Conservation (phyloP, 1,140 invertebrate genomes). For the Orchestia grillus region DNA sequence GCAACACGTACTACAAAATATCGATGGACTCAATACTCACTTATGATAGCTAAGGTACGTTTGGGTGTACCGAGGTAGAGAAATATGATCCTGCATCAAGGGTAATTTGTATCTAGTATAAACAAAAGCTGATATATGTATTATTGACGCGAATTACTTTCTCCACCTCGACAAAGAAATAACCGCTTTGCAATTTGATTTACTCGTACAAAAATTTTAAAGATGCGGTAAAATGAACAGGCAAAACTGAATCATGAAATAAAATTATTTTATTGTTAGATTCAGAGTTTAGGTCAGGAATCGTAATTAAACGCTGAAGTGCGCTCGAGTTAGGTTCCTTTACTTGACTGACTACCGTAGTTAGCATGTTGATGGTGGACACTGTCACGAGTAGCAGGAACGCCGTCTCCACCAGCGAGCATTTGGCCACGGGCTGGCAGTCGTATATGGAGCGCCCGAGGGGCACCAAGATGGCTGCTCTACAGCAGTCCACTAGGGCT, state of each 20-base stretch:
- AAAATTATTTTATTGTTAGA: neutral
- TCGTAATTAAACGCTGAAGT: slow-evolving; percentile 40
- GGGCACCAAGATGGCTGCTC: slow-evolving; percentile 84
- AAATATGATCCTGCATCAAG: neutral
- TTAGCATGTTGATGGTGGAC: slow-evolving; percentile 91
- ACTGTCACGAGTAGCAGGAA: slow-evolving; percentile 90
- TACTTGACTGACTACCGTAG: slow-evolving; percentile 74
- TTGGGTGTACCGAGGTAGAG: neutral
- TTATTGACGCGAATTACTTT: neutral
- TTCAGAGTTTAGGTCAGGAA: slow-evolving; percentile 3
- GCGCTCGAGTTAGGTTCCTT: slow-evolving; percentile 58
- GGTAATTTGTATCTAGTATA: neutral
- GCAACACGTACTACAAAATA: neutral
- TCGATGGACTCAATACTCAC: neutral
- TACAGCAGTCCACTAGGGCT: slow-evolving; percentile 85
- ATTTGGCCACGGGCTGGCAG: slow-evolving; percentile 87
- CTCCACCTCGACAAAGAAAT: neutral
- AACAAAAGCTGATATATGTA: neutral
- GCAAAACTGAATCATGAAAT: neutral
- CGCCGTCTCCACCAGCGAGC: slow-evolving; percentile 89
- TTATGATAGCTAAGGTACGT: neutral
- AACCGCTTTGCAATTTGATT: neutral
- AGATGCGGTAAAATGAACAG: neutral
- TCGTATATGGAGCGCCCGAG: slow-evolving; percentile 85
- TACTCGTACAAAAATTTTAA: neutral